phyloP scores from a whole-genome alignment of 2,113 vertebrate genomes.

The Scomber scombrus region DNA sequence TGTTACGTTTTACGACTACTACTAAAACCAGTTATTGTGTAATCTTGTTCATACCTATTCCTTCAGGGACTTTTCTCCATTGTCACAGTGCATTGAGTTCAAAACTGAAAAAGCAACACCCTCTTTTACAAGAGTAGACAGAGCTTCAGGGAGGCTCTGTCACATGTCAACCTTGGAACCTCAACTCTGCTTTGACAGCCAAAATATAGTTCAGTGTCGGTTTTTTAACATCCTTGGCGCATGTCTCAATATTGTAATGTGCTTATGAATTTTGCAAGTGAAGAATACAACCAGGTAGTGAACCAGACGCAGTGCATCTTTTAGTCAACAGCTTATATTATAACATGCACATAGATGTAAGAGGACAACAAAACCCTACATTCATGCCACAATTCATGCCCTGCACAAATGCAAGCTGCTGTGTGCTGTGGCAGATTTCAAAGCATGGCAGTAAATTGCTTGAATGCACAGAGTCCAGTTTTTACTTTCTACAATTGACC shows the following conservation, averaged over 20 bases:
- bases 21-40: not conserved
- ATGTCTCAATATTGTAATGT: not conserved
- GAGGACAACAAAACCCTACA: constrained; percentile 14
- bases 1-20: not conserved
- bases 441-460: constrained; percentile 1
- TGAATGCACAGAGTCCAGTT: not conserved
- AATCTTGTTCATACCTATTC: constrained; percentile 16
- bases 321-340: not conserved
- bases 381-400: not conserved
- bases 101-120: constrained; percentile 39
- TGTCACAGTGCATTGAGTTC: constrained; percentile 46
- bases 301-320: not conserved
- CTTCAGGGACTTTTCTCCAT: not conserved
- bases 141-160: constrained; percentile 55
- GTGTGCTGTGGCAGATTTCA: constrained; percentile 15
- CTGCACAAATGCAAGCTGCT: constrained; percentile 8
- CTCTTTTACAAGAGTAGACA: constrained; percentile 44
- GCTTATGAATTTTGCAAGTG: not conserved
- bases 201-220: constrained; percentile 9
- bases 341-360: not conserved
- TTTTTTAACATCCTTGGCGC: constrained; percentile 1
- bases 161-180: constrained; percentile 64
- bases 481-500: not conserved
- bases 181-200: constrained; percentile 52
- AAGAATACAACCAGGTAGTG: not conserved